Evolutionary conservation across 2,888 invertebrate genomes (phyloP).

Genomic region (Protonemura montana): DNA sequence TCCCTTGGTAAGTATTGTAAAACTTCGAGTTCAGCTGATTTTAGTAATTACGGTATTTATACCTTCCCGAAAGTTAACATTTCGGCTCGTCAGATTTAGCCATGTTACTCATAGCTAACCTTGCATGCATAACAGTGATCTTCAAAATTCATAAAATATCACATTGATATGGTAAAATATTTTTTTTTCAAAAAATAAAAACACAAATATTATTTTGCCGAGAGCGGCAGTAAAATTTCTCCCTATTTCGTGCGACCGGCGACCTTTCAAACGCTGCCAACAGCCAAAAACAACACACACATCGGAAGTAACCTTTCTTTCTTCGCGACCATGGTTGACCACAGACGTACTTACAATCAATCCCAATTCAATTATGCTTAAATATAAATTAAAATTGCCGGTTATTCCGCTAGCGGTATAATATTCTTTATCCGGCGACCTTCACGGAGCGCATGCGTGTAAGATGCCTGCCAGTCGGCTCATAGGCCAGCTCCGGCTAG

Average conservation of each 20-base stretch:
- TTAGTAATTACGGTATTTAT: too few relatives aligned
- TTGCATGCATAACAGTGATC: too few relatives aligned
- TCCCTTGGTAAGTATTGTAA: too few relatives aligned
- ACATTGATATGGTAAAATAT: too few relatives aligned
- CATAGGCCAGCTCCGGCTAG: constrained; percentile 1
- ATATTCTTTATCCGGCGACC: constrained; percentile 38
- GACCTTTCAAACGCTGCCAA: neutral
- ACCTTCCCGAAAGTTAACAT: too few relatives aligned
- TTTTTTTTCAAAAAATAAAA: neutral
- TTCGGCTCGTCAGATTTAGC: too few relatives aligned
- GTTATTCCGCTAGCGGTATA: neutral
- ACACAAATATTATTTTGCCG: neutral
- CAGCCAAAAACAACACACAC: neutral
- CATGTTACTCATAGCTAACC: too few relatives aligned
- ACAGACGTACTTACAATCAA: neutral
- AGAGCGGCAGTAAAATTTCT: neutral
- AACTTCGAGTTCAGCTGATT: too few relatives aligned
- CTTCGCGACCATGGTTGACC: constrained; percentile 15
- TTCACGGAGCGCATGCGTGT: constrained; percentile 44
- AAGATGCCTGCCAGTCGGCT: neutral
- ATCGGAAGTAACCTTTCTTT: neutral
- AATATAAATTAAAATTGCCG: constrained; percentile 25
- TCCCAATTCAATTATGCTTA: constrained; percentile 10
- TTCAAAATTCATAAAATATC: too few relatives aligned
- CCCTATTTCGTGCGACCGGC: neutral